Evolutionary conservation across 1,140 invertebrate genomes (phyloP), one percentile per base, ranked within the genome.

Genomic region (Heliconius hermathena): DNA sequence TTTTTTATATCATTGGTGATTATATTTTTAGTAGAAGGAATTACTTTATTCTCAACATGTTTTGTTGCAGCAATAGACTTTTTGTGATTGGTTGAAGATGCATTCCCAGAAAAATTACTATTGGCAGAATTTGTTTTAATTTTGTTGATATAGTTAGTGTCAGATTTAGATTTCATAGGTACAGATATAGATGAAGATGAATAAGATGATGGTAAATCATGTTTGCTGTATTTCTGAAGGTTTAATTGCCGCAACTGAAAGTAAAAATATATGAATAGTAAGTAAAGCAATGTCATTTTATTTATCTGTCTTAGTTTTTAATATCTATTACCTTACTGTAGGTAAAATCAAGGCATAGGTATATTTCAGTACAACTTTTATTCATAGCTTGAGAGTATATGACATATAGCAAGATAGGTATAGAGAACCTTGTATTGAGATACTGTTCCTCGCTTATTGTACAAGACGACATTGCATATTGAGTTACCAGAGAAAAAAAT

Each of bases 211-310:
- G 73, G 73, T 13, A 79, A 70, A 18, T 89, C 87, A 74, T 83
- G 81, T 57, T 87, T 89, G 75, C 82, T 87, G 77, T 94, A 94
- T 77, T 94, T 94, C 57, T 92, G 90, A 1, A 93, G 72, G 81
- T 94, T 94, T 5, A 94, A 54, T 72, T 93, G 87, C 46, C 91
- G 76, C 33, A 94, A 79, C 93, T 94, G 88, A 38, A 89, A 90
- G 79, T 73, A 82, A 78, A 77, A 82, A 79, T 22, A 66, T 66
- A 29, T 60, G 8, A 22, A 22, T 29, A 29, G 11, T 66, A 57
- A 54, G 52, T 52, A 52, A 46, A 8, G 4, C 49, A 20, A 52
- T 52, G 13, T 46, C 41, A 16, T 16, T 46, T 46, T 46, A 46
- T 46, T 46, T 46, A 46, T 46, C 13, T 16, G 16, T 46, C 41